phyloP scores from a whole-genome alignment of 2,113 vertebrate genomes.

The Gorsachius goisagi region DNA sequence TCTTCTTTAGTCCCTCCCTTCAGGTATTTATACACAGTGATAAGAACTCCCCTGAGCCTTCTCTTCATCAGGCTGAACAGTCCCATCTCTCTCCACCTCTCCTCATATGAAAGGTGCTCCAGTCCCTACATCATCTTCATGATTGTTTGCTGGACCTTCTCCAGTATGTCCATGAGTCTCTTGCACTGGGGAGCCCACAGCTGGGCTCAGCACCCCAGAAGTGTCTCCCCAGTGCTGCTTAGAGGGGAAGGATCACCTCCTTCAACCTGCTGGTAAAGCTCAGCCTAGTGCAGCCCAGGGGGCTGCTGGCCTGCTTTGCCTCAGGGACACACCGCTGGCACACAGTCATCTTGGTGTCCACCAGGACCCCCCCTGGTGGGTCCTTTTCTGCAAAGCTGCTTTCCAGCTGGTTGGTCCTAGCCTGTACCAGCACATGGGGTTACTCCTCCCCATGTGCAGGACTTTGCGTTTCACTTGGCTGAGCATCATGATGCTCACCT shows the following conservation, averaged over 20 bases:
- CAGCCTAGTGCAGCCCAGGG: neutral
- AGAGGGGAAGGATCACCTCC: neutral
- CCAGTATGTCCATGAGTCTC: neutral
- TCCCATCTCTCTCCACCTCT: neutral
- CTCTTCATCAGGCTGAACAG: neutral
- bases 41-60: neutral
- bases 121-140: neutral
- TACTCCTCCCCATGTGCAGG: neutral
- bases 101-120: neutral
- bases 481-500: rapidly evolving
- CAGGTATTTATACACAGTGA: neutral
- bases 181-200: neutral
- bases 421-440: neutral
- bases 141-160: neutral
- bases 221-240: neutral
- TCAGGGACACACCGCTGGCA: rapidly evolving
- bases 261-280: neutral
- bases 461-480: neutral
- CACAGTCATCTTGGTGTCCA: neutral
- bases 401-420: neutral
- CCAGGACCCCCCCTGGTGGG: neutral
- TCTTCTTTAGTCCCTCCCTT: neutral
- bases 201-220: neutral
- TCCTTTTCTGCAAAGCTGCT: neutral
- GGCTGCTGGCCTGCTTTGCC: neutral